Evolutionary conservation across 2,113 vertebrate species (phyloP), one percentile per base, ranked within the genome.

Genomic region (Hippocampus mohnikei): DNA sequence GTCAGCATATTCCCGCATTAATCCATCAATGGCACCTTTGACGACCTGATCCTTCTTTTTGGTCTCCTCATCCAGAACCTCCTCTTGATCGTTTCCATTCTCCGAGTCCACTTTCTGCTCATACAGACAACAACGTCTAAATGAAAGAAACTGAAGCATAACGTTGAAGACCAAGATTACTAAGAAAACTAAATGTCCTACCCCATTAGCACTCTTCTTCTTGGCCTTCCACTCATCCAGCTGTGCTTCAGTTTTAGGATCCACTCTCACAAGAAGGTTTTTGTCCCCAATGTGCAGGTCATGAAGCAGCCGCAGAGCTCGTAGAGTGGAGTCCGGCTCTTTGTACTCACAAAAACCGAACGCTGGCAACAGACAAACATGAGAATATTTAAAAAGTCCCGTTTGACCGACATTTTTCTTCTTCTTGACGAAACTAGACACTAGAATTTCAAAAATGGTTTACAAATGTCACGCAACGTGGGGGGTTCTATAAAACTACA

Each of bases 271-370:
- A 46, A 99, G 93, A 65, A 99, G 91, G 82, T 96, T 99, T 91
- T 98, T 98, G 86, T 98, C 97, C 80, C 96, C 97, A 74, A 99
- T 95, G 83, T 94, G 95, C 29, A 99, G 93, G 77, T 99, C 96
- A 69, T 99, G 97, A 21, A 99, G 93, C 62, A 99, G 89, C 64
- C 97, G 94, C 67, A 99, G 87, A 2, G 97, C 92, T 68, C 97
- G 93, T n/a, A 99, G 88, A 0, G 97, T 98, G 52, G 97, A 99
- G 79, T 98, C 97, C 23, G 97, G 97, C 81, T 99, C 97, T 84
- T 98, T 98, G 85, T 99, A 99, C 76, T 99, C 97, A 85, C 97
- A 99, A 91, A 99, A 99, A 50, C 97, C 97, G 88, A 99, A 99
- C 6, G 97, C 97, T 99, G 76, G 42, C 50, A 82, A 75, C 1